Base-by-base conservation (phyloP, 2,113 vertebrate species). In the Pelodiscus sinensis region DNA sequence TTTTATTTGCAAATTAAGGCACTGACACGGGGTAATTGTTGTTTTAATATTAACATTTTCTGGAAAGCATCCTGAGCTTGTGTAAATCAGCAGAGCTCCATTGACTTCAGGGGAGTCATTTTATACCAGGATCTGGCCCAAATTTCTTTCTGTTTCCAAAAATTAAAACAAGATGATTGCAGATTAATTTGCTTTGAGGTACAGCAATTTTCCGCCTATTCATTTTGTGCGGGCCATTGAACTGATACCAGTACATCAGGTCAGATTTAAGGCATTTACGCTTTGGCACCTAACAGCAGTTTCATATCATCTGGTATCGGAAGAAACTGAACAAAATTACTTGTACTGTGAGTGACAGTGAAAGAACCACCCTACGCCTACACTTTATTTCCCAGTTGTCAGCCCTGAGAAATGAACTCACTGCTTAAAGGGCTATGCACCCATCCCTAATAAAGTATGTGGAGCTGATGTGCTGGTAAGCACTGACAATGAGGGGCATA, bases 1-100 rank as follows among this genome's bases (percentile, higher is more conserved):
- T 94, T 94, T 88, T 35, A 12, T 88, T 96, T 85, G 89, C 94
- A 95, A 93, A 95, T 10, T 38, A 79, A 81, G 86, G 75, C 50
- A 25, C 0, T 2, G 56, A 68, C 73, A 7, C 24, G 3, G 9
- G 12, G n/a, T 51, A 54, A 57, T 91, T 60, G 50, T 12, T 75
- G 22, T 50, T 94, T 88, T 8, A n/a, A 57, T 86, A 90, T 83
- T 75, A 6, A 90, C 85, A 10, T 12, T 56, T 22, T 25, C 78
- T 19, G 78, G 52, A 65, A 81, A 89, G 80, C 1, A 54, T 14
- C 2, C 5, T 3, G 79, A 77, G 56, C 35, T 38, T 22, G 14
- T 81, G 18, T 2, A 52, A 35, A 75, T 21, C 18, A 79, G 21
- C 8, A 31, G 4, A 54, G 44, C 16, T 62, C 27, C 2, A 1